These are phyloP conservation scores for Pheosia gnoma DNA, from an alignment of 2,888 invertebrate genomes.

Conservation along the genomic window DNA sequence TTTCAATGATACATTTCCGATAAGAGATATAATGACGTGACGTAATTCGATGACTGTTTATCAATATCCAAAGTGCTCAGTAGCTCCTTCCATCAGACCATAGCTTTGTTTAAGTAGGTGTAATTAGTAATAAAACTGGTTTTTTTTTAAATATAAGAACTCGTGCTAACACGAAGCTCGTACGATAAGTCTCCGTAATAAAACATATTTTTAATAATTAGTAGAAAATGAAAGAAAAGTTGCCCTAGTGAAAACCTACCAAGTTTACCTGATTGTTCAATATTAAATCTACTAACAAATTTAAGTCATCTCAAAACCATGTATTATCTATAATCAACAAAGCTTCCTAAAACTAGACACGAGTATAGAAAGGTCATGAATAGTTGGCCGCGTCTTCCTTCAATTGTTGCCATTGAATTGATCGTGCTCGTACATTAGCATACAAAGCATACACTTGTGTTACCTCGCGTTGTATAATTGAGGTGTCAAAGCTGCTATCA, in stretches of 20 bases:
- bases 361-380: conserved; percentile 5
- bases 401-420: conserved; percentile 39
- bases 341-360: not conserved
- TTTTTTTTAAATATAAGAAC: too few species aligned
- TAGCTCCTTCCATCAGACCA: too few species aligned
- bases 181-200: too few species aligned
- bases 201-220: too few species aligned
- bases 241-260: too few species aligned
- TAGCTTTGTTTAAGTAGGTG: too few species aligned
- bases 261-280: too few species aligned
- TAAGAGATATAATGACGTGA: not conserved
- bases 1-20: not conserved
- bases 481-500: conserved; percentile 55
- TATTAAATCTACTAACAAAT: not conserved
- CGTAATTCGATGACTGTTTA: not conserved
- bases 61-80: not conserved
- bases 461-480: conserved; percentile 47
- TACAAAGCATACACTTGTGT: conserved; percentile 52
- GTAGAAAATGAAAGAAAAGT: too few species aligned
- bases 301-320: not conserved
- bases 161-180: too few species aligned
- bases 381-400: conserved; percentile 26
- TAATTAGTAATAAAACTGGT: too few species aligned
- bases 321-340: not conserved
- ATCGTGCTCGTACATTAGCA: conserved; percentile 47